These are phyloP conservation scores for Platichthys flesus DNA, from an alignment of 2,113 vertebrate genomes.

Conservation along the genomic window DNA sequence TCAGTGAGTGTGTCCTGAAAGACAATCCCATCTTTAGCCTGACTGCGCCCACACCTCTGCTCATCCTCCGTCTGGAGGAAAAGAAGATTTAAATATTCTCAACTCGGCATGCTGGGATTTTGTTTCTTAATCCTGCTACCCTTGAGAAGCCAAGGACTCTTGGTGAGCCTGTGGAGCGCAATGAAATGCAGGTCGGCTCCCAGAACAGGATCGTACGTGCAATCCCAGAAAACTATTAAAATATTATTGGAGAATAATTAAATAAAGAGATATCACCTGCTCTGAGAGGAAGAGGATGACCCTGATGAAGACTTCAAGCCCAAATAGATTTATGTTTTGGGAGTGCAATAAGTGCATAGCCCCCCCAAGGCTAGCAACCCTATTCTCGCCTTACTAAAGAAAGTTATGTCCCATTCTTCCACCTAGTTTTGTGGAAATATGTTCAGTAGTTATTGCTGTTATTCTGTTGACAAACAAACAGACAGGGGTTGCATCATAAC, in stretches of 20 bases:
- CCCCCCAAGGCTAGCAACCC: too few relatives aligned
- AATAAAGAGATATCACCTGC: too few relatives aligned
- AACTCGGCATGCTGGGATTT: slow-evolving; percentile 64
- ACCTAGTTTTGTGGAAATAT: too few relatives aligned
- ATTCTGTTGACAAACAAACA: too few relatives aligned
- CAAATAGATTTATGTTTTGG: too few relatives aligned
- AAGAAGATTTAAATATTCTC: slow-evolving; percentile 73
- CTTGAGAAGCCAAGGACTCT: slow-evolving; percentile 7
- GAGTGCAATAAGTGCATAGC: too few relatives aligned
- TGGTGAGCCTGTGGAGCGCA: slow-evolving; percentile 12
- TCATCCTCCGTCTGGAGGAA: slow-evolving; percentile 61
- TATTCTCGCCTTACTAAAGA: too few relatives aligned
- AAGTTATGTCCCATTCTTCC: too few relatives aligned
- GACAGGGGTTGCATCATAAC: not conserved
- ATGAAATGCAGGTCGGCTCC: slow-evolving; percentile 1
- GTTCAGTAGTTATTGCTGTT: too few relatives aligned
- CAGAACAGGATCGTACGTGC: not conserved
- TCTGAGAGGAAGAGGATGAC: not conserved
- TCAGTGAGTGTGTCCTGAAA: slow-evolving; percentile 62
- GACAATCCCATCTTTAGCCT: slow-evolving; percentile 71
- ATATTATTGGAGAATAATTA: not conserved
- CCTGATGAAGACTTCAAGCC: not conserved
- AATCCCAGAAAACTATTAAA: not conserved
- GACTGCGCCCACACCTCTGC: slow-evolving; percentile 63
- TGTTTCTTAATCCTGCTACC: slow-evolving; percentile 55